Conservation (phyloP, 2,113 vertebrate species). For the Pipra filicauda region DNA sequence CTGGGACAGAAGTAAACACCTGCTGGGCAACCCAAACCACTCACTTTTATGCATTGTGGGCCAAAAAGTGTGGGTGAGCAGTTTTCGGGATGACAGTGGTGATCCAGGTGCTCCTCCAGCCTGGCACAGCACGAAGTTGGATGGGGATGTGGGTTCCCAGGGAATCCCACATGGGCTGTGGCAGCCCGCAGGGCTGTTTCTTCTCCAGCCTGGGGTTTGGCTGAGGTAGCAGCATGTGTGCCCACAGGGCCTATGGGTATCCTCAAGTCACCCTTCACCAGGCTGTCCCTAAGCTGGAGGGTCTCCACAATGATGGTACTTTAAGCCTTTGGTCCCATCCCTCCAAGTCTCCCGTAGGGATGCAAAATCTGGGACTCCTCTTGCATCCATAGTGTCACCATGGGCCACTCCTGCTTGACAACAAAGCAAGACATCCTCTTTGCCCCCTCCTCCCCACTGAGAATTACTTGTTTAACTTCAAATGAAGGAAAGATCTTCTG, state of each 20-base stretch:
- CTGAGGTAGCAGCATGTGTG: fast-evolving
- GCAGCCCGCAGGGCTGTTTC: background rate
- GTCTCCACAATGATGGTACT: background rate
- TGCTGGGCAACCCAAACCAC: background rate
- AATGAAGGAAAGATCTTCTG: background rate
- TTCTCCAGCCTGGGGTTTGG: background rate
- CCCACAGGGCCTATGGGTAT: background rate
- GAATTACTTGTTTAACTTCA: background rate
- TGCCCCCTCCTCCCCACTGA: background rate
- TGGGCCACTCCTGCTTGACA: background rate
- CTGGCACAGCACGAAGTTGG: background rate
- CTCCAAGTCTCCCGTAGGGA: background rate
- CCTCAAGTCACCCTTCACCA: background rate
- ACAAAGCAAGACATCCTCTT: background rate
- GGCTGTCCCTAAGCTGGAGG: background rate
- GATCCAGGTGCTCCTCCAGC: background rate
- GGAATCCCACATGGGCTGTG: background rate
- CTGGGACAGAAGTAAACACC: background rate
- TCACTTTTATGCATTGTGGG: fast-evolving
- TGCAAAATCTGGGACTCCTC: background rate
- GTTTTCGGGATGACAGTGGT: background rate
- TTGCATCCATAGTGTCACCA: background rate
- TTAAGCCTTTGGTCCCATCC: background rate
- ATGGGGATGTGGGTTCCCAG: background rate
- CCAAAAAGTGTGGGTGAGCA: background rate